A percentile compares a stretch with the other conserved stretches of the same genome.
These are phyloP conservation scores for Aplochiton taeniatus DNA, from an alignment of 2,797 vertebrate species.

Conservation along the genomic window DNA sequence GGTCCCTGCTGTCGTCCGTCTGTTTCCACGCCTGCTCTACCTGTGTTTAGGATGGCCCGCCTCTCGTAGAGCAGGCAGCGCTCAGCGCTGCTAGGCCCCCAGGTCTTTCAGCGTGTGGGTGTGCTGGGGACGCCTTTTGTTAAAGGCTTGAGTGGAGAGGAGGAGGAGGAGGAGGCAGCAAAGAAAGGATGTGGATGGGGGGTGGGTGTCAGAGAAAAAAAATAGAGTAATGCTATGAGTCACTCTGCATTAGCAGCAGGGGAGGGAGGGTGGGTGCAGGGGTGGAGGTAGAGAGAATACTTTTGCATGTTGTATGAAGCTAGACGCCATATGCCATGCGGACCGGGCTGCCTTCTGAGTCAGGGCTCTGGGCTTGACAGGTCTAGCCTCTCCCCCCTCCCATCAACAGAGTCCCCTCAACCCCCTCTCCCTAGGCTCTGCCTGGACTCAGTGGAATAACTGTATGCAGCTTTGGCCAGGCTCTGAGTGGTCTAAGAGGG, in stretches of 20 bases:
- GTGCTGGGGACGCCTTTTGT: constrained; percentile 87
- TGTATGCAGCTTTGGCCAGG: constrained; percentile 78
- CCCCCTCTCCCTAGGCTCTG: constrained; percentile 49
- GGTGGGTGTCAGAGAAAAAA: constrained; percentile 41
- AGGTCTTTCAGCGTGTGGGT: constrained; percentile 71
- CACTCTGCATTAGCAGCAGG: constrained; percentile 90
- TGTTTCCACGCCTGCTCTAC: constrained; percentile 75
- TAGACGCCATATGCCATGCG: constrained; percentile 99
- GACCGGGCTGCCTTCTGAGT: constrained; percentile 85
- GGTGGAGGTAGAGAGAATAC: constrained; percentile 77
- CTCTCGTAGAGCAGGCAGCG: constrained; percentile 46
- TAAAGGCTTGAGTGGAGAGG: constrained; percentile 68
- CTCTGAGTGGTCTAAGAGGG: constrained; percentile 30
- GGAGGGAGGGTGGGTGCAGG: constrained; percentile 32
- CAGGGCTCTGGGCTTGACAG: constrained; percentile 85
- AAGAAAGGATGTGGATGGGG: constrained; percentile 53
- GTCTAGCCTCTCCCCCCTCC: constrained; percentile 75
- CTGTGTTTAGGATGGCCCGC: constrained; percentile 74
- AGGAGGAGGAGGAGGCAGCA: constrained; percentile 10
- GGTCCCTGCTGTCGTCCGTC: constrained; percentile 71
- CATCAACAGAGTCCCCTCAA: constrained; percentile 45
- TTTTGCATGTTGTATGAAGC: constrained; percentile 99
- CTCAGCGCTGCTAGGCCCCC: constrained; percentile 68
- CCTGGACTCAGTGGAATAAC: constrained; percentile 80
- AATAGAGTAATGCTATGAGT: constrained; percentile 98